A percentile compares a stretch with the other conserved stretches of the same genome.
These are phyloP conservation scores for Menidia menidia DNA, from an alignment of 2,797 vertebrate species.

Conservation along the genomic window DNA sequence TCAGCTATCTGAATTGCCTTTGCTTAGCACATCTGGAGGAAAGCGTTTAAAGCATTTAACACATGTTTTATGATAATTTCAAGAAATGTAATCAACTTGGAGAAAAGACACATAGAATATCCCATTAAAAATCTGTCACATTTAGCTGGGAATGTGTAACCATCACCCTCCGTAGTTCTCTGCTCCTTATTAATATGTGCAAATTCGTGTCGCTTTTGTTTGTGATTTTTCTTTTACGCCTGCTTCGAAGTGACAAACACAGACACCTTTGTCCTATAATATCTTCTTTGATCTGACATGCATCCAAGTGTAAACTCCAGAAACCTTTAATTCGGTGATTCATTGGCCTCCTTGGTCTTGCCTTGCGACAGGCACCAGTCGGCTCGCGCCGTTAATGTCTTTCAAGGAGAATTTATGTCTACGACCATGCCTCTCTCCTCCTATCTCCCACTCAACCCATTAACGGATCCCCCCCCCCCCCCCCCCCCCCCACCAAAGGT, in stretches of 20 bases:
- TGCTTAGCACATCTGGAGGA: too few relatives aligned
- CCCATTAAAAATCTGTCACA: too few relatives aligned
- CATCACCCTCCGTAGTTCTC: too few relatives aligned
- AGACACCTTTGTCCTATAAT: slow-evolving; percentile 57
- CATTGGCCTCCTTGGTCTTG: slow-evolving; percentile 58
- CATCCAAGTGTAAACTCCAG: slow-evolving; percentile 62
- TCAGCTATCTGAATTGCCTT: too few relatives aligned
- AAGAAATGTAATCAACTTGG: too few relatives aligned
- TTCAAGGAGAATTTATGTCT: slow-evolving; percentile 75
- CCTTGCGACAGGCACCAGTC: slow-evolving; percentile 67
- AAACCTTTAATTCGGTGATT: slow-evolving; percentile 72
- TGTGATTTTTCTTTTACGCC: not conserved
- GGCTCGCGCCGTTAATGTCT: slow-evolving; percentile 73
- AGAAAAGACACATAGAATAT: too few relatives aligned
- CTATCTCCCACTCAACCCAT: slow-evolving; percentile 67
- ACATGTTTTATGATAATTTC: too few relatives aligned
- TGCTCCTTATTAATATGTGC: too few relatives aligned
- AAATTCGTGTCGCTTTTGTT: too few relatives aligned
- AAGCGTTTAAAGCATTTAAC: too few relatives aligned
- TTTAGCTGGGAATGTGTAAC: too few relatives aligned
- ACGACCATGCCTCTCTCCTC: slow-evolving; percentile 60
- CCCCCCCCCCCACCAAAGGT: slow-evolving; percentile 62
- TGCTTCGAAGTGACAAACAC: slow-evolving; percentile 28
- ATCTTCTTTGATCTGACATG: slow-evolving; percentile 60
- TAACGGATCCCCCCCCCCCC: slow-evolving; percentile 71